Evolutionary conservation across 2,113 vertebrate genomes (phyloP).

Genomic region (Mixornis gularis): DNA sequence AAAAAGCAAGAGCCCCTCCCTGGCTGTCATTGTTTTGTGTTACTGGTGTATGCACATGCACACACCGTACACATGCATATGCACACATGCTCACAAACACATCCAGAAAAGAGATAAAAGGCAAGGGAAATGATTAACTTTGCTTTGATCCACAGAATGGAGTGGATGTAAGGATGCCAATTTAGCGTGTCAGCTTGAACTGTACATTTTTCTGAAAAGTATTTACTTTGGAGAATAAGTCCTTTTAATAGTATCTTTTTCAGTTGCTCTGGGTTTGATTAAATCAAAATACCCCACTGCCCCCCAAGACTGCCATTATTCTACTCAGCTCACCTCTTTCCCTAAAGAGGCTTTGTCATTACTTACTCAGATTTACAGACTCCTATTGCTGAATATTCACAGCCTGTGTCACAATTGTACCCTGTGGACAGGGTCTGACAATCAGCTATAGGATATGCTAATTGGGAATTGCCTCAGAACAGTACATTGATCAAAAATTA

Average conservation of each 20-base stretch:
- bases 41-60: not conserved
- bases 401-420: conserved; percentile 46
- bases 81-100: not conserved
- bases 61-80: not conserved
- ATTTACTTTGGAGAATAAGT: conserved; percentile 11
- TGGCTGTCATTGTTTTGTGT: not conserved
- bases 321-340: conserved; percentile 38
- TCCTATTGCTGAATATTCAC: conserved; percentile 54
- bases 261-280: conserved; percentile 29
- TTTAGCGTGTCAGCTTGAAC: conserved; percentile 5
- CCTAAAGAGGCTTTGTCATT: conserved; percentile 49
- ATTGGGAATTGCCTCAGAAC: conserved; percentile 22
- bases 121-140: conserved; percentile 33
- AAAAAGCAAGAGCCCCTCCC: not conserved
- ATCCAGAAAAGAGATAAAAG: conserved; percentile 29
- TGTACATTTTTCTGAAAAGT: conserved; percentile 2
- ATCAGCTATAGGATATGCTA: conserved; percentile 39
- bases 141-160: conserved; percentile 29
- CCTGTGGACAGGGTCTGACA: conserved; percentile 31
- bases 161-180: conserved; percentile 5
- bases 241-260: conserved; percentile 42
- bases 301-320: conserved; percentile 28
- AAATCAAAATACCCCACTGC: conserved; percentile 28
- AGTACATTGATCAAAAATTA: conserved; percentile 68
- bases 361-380: conserved; percentile 55